Evolutionary conservation across 2,113 vertebrate genomes (phyloP).

Genomic region (Pitta sordida): DNA sequence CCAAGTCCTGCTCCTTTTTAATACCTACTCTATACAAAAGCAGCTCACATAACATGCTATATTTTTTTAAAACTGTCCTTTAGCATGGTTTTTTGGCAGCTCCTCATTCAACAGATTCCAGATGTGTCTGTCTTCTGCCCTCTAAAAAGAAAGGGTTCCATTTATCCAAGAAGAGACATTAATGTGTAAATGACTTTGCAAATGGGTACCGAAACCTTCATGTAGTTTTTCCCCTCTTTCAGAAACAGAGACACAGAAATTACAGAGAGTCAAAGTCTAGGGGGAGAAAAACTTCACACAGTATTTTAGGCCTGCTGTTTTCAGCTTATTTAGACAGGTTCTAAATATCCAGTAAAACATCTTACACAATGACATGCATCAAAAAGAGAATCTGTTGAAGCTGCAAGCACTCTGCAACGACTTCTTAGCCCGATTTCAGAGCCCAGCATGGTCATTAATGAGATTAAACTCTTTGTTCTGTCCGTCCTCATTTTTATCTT

Average conservation of each 20-base stretch:
- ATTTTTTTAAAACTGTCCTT: neutral
- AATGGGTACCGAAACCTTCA: neutral
- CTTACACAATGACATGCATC: neutral
- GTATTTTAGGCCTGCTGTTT: neutral
- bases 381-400: slow-evolving; percentile 11
- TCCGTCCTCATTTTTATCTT: slow-evolving; percentile 32
- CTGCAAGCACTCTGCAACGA: neutral
- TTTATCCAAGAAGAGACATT: neutral
- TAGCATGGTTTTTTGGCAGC: neutral
- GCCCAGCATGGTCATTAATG: neutral
- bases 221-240: neutral
- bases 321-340: neutral
- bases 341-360: neutral
- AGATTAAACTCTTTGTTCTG: slow-evolving; percentile 31
- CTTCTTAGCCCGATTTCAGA: neutral
- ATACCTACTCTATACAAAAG: neutral
- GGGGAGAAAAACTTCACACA: neutral
- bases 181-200: neutral
- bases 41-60: neutral
- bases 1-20: neutral
- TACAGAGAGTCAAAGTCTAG: neutral
- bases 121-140: neutral
- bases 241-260: neutral
- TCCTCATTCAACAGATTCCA: neutral
- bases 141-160: neutral